Evolutionary conservation across 2,888 invertebrate genomes (phyloP).

Genomic region (Cheilosia vulpina): DNA sequence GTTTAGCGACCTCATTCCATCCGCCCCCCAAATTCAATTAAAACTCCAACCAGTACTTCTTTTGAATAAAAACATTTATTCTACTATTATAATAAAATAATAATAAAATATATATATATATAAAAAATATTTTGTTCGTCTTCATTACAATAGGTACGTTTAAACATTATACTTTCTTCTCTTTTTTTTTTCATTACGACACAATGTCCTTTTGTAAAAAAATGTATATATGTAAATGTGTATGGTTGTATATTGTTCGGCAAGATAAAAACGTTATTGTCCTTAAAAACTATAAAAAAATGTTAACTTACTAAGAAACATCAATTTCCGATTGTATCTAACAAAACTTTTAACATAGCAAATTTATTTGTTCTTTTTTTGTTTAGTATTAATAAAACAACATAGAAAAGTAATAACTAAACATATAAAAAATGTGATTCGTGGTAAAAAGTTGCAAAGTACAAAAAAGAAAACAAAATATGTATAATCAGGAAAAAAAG

Average conservation of each 20-base stretch:
- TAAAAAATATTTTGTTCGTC: constrained; percentile 73
- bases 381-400: constrained; percentile 52
- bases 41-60: constrained; percentile 16
- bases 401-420: constrained; percentile 58
- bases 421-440: constrained; percentile 46
- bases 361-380: constrained; percentile 15
- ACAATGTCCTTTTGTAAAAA: constrained; percentile 67
- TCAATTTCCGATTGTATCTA: constrained; percentile 70
- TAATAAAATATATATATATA: constrained; percentile 75
- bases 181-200: constrained; percentile 54
- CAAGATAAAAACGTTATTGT: constrained; percentile 73
- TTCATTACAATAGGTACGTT: constrained; percentile 74
- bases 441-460: constrained; percentile 59
- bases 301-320: constrained; percentile 56
- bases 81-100: constrained; percentile 75
- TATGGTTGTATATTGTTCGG: constrained; percentile 71
- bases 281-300: constrained; percentile 66
- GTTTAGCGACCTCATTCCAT: neutral
- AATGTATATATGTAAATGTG: constrained; percentile 62
- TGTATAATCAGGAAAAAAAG: constrained; percentile 47
- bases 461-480: constrained; percentile 42
- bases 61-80: constrained; percentile 76
- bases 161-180: constrained; percentile 69
- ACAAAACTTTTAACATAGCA: constrained; percentile 70
- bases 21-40: neutral